phyloP scores from a whole-genome alignment of 2,888 invertebrate species.

The Scaptomyza reducta region DNA sequence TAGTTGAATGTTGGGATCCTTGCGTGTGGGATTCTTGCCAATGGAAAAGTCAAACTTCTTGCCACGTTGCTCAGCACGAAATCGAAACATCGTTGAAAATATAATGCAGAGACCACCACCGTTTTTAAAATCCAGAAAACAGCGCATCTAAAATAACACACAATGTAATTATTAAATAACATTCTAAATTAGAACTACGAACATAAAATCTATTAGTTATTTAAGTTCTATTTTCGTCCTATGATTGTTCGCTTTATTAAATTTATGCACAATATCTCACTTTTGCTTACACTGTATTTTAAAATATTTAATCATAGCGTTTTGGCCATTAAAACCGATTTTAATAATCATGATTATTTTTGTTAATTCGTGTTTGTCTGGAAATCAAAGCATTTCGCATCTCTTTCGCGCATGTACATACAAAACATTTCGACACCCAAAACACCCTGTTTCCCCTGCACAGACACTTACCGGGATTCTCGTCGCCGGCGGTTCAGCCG shows the following conservation, averaged over 20 bases:
- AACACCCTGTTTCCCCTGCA: constrained; percentile 53
- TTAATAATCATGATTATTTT: not conserved
- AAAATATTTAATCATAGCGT: not conserved
- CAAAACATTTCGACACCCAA: constrained; percentile 46
- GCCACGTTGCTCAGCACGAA: constrained; percentile 98
- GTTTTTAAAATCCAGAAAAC: constrained; percentile 97
- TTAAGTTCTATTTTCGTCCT: not conserved
- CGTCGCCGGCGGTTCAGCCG: constrained; percentile 93
- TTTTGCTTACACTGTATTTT: not conserved
- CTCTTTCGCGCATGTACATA: constrained; percentile 60
- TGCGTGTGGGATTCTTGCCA: constrained; percentile 90
- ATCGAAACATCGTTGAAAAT: constrained; percentile 96
- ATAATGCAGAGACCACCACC: constrained; percentile 97
- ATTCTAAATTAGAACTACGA: too few species aligned
- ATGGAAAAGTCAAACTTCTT: constrained; percentile 96
- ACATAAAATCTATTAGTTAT: not conserved
- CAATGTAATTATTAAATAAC: not conserved
- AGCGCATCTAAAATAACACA: constrained; percentile 89
- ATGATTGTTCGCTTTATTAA: too few species aligned
- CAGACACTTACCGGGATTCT: constrained; percentile 89
- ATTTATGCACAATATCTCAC: not conserved
- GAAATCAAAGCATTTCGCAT: constrained; percentile 31
- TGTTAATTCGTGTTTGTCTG: not conserved
- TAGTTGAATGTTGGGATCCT: constrained; percentile 97
- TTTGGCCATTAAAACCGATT: not conserved